Percentiles rank a stretch among this genome's conserved stretches.
phyloP scores from a whole-genome alignment of 1,140 invertebrate species.

The Sycophila sp. region DNA sequence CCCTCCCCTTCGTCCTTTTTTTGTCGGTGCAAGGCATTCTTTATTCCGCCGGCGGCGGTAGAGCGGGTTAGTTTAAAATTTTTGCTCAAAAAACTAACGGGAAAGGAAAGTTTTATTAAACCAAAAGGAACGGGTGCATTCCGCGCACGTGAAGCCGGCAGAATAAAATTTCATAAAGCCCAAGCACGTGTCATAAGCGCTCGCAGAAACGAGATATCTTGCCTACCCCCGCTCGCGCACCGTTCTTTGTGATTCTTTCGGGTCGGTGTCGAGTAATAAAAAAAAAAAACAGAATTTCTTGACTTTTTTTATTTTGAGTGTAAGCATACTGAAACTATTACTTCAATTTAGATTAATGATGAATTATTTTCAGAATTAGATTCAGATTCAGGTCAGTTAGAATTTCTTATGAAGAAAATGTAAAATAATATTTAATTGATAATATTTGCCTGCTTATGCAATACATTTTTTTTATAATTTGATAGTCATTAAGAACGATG shows the following conservation, averaged over 20 bases:
- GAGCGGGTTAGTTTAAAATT: background rate
- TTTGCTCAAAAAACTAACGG: background rate
- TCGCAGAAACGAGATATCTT: background rate
- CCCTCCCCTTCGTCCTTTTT: no score
- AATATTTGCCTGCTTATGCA: no score
- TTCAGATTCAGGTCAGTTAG: no score
- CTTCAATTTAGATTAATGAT: no score
- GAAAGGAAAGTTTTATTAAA: slow-evolving; percentile 31
- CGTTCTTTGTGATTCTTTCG: background rate
- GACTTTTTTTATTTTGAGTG: no score
- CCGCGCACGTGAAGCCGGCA: slow-evolving; percentile 20
- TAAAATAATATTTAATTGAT: no score
- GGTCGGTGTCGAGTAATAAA: background rate
- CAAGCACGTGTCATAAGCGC: slow-evolving; percentile 29
- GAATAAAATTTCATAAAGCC: slow-evolving; percentile 39
- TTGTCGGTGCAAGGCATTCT: background rate
- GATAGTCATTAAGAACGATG: no score
- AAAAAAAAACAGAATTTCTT: slow-evolving; percentile 11
- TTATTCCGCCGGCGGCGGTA: no score
- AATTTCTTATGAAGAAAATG: no score
- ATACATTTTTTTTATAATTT: no score
- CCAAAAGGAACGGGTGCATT: slow-evolving; percentile 19
- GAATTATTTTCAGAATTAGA: no score
- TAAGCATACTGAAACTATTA: no score
- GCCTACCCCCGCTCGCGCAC: background rate